Evolutionary conservation across 2,113 vertebrate genomes (phyloP), one percentile per base, ranked within the genome.

Genomic region (Marmota flaviventris): DNA sequence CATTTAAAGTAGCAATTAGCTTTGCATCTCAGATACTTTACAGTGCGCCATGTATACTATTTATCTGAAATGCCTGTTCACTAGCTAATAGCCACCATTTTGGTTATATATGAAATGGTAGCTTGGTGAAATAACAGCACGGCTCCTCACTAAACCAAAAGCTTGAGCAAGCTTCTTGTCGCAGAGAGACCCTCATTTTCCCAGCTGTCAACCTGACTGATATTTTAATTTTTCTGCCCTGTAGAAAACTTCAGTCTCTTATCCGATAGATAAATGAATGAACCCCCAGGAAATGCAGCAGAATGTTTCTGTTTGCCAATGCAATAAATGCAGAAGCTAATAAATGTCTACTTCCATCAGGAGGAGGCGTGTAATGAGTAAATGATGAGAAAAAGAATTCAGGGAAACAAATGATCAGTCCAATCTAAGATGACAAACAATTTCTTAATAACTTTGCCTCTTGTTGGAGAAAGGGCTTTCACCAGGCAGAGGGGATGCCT

Each of bases 151-250:
- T 96, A 95, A 98, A 97, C 39, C 63, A 63, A 65, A 97, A 92
- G 92, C 98, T 98, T 95, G n/a, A 97, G 72, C 45, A 69, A 67
- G 95, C 83, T 95, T 94, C 96, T 93, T 32, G 4, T 95, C 17
- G 24, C 86, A 84, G 24, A 13, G 78, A 81, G 32, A 89, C 89
- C 92, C 98, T 97, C 95, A 94, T 98, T 98, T 99, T 96, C 97
- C 86, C 51, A 70, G 88, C 98, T 99, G 98, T 98, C 98, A 98
- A 1, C 94, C 98, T 99, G 98, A 98, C 98, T 98, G 98, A 99
- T 99, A 98, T 97, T 98, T 98, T 98, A 98, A 98, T 99, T 98
- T 99, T 97, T 98, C 97, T 98, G 69, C 98, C 98, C 97, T 98
- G 96, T 97, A 95, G 98, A 99, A 98, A 98, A 97, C 96, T 97